These are phyloP conservation scores for Crotalus helleri DNA, from an alignment of 2,113 vertebrate species.

Conservation along the genomic window DNA sequence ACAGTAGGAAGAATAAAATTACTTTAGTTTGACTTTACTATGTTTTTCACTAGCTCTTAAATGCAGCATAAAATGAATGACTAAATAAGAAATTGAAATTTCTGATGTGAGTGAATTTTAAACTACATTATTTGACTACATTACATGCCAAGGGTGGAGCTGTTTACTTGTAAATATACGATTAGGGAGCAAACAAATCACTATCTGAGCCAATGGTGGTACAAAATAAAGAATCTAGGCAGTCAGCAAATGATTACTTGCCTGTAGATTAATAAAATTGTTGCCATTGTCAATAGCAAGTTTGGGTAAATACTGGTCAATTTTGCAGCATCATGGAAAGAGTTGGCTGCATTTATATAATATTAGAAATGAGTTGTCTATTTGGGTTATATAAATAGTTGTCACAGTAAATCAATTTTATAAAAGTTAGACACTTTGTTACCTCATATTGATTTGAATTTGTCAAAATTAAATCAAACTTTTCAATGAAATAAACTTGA, in stretches of 20 bases:
- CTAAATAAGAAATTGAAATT: slow-evolving; percentile 8
- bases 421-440: neutral
- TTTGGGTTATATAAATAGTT: neutral
- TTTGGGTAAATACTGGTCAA: neutral
- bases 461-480: neutral
- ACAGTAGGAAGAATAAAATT: slow-evolving; percentile 48
- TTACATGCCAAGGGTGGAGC: neutral
- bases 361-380: neutral
- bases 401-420: neutral
- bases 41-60: slow-evolving; percentile 14
- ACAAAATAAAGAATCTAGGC: neutral
- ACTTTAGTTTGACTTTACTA: slow-evolving; percentile 35
- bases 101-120: neutral
- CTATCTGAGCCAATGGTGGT: neutral
- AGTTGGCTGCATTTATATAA: neutral
- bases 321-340: neutral
- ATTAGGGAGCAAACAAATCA: neutral
- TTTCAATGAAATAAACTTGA: neutral
- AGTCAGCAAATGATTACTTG: neutral
- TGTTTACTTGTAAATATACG: neutral
- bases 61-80: slow-evolving; percentile 24
- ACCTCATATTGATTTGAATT: neutral
- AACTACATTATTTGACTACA: neutral
- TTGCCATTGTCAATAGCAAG: neutral
- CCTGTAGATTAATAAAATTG: neutral